Conservation (phyloP, 2,113 vertebrate species). For the Malaclemys terrapin region DNA sequence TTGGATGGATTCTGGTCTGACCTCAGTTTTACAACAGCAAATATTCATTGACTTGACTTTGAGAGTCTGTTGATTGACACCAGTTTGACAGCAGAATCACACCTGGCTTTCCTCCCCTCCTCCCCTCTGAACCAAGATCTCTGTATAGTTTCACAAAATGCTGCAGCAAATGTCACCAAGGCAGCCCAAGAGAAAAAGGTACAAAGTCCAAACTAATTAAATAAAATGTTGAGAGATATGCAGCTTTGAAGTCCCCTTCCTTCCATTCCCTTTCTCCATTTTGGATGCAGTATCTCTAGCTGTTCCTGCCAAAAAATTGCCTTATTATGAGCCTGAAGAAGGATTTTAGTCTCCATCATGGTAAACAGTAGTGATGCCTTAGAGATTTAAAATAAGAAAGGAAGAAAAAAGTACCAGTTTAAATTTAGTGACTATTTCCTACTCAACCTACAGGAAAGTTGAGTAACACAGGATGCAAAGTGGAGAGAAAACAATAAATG, state of each 20-base stretch:
- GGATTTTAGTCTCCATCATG: not conserved
- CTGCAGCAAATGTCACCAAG: not conserved
- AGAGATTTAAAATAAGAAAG: not conserved
- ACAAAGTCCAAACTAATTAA: fast-evolving
- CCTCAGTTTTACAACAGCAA: not conserved
- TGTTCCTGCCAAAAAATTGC: not conserved
- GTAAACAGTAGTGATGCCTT: not conserved
- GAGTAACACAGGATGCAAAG: not conserved
- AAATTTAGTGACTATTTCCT: conserved; percentile 33
- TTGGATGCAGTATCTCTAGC: not conserved
- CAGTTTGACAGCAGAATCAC: not conserved
- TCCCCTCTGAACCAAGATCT: not conserved
- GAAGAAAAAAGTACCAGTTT: not conserved
- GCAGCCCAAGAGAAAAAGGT: not conserved
- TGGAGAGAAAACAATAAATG: not conserved
- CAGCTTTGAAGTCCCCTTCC: not conserved
- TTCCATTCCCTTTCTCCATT: not conserved
- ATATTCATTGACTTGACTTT: not conserved
- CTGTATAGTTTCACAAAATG: not conserved
- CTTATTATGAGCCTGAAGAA: not conserved
- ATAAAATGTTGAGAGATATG: fast-evolving
- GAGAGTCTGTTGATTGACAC: not conserved
- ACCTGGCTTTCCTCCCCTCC: not conserved
- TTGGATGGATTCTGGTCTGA: not conserved
- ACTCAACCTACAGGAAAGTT: conserved; percentile 25